Percentiles rank a stretch among this genome's conserved stretches.
These are phyloP conservation scores for Maconellicoccus hirsutus DNA, from an alignment of 1,140 invertebrate genomes.

Conservation along the genomic window DNA sequence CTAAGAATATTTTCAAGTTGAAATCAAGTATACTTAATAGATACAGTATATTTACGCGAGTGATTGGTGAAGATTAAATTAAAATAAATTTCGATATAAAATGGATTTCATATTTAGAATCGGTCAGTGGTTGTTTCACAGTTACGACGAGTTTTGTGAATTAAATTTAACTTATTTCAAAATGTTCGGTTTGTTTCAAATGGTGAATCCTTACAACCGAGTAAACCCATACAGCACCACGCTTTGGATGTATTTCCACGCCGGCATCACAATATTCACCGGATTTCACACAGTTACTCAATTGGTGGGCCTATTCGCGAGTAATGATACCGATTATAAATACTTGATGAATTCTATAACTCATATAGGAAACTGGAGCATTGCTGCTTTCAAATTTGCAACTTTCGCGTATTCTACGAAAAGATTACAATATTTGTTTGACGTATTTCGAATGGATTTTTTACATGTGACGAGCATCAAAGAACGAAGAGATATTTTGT, in stretches of 20 bases:
- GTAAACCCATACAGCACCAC: not conserved
- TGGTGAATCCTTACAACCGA: conserved; percentile 12
- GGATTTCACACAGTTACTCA: not conserved
- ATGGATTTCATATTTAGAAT: not conserved
- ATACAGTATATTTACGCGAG: no score
- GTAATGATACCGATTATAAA: not conserved
- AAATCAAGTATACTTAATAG: no score
- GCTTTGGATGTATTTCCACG: conserved; percentile 7
- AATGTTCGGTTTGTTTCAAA: conserved; percentile 21
- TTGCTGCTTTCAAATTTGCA: not conserved
- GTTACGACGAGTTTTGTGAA: conserved; percentile 15
- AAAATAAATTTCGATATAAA: no score
- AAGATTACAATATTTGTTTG: not conserved
- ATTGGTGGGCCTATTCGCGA: not conserved
- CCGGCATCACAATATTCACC: conserved; percentile 4
- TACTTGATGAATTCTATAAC: not conserved
- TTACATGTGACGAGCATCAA: not conserved
- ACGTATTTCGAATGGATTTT: not conserved
- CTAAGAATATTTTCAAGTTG: no score
- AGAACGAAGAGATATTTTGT: not conserved
- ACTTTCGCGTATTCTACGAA: not conserved
- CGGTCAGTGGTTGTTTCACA: not conserved
- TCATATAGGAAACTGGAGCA: conserved; percentile 13
- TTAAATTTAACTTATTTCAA: conserved; percentile 15
- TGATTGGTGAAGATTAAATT: no score